Percentiles rank a stretch among this genome's conserved stretches.
These are phyloP conservation scores for Ephestia elutella DNA, from an alignment of 1,140 invertebrate genomes.

Conservation along the genomic window DNA sequence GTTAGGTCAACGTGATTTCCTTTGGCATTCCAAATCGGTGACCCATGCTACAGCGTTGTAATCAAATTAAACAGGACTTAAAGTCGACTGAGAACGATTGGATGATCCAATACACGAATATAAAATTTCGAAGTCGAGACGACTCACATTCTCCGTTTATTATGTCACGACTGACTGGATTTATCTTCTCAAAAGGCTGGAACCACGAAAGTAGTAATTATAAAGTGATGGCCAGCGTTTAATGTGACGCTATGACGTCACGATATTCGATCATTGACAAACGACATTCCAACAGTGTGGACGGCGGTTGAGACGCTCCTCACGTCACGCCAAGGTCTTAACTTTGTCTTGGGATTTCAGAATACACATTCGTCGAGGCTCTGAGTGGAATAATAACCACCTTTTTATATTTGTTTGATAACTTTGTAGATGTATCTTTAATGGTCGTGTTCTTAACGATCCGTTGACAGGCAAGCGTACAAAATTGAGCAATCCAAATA, in stretches of 20 bases:
- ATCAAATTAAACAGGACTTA: slow-evolving; percentile 58
- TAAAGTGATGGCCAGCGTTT: slow-evolving; percentile 30
- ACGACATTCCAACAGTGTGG: slow-evolving; percentile 66
- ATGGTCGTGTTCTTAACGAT: neutral
- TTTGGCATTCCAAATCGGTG: slow-evolving; percentile 63
- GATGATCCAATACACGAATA: slow-evolving; percentile 3
- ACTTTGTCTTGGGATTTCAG: slow-evolving; percentile 38
- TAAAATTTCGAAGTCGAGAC: no score
- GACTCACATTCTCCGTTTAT: no score
- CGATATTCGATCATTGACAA: slow-evolving; percentile 68
- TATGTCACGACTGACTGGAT: slow-evolving; percentile 15
- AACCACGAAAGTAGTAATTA: slow-evolving; percentile 35
- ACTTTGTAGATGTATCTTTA: neutral
- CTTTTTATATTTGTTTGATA: neutral
- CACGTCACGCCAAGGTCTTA: slow-evolving; percentile 60
- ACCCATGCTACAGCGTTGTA: slow-evolving; percentile 53
- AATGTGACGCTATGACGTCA: slow-evolving; percentile 55
- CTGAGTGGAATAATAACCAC: slow-evolving; percentile 23
- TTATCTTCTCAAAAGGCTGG: slow-evolving; percentile 38
- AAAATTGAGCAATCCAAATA: slow-evolving; percentile 16
- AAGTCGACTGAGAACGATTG: slow-evolving; percentile 16
- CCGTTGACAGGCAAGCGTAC: slow-evolving; percentile 6
- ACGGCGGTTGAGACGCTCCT: slow-evolving; percentile 47
- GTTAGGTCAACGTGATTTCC: slow-evolving; percentile 67
- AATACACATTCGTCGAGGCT: slow-evolving; percentile 25